Evolutionary conservation across 23 tunicate genomes (phyloP), one percentile per base, ranked within the genome.

Genomic region (Clavelina lepadiformis): DNA sequence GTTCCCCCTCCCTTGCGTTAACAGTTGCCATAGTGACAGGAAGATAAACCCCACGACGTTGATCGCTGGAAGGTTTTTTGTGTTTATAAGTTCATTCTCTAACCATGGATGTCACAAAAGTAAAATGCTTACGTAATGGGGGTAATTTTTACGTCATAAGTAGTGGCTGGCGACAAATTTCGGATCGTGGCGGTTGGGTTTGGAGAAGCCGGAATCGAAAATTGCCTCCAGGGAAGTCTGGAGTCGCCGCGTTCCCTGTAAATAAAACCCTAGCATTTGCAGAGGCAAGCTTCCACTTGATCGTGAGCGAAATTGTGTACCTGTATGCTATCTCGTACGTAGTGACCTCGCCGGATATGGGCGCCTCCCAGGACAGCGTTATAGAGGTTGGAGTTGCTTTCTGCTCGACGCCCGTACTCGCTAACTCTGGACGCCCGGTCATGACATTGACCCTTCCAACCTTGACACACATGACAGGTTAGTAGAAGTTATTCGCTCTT

Each of bases 261-360:
- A n/a, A n/a, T n/a, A n/a, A n/a, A n/a, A n/a, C n/a, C n/a, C n/a
- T n/a, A n/a, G n/a, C n/a, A n/a, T n/a, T n/a, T n/a, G n/a, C n/a
- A n/a, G n/a, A n/a, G n/a, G n/a, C n/a, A n/a, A n/a, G n/a, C n/a
- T n/a, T n/a, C n/a, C n/a, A n/a, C n/a, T n/a, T n/a, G n/a, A n/a
- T n/a, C n/a, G n/a, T n/a, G n/a, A n/a, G n/a, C n/a, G n/a, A n/a
- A n/a, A n/a, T n/a, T n/a, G n/a, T n/a, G n/a, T 46, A 78, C 84
- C 75, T 36, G 56, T 67, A 78, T 1, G 75, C 33, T 2, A 78
- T 35, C 47, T 78, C 84, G 45, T 78, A 78, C 7, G 72, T 33
- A 19, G 61, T 57, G 21, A 68, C 69, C 5, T 68, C 41, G 31
- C 30, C 34, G n/a, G 68, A 3, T 3, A 25, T 13, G 6, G 57